Conservation (phyloP, 2,888 invertebrate species). For the Pseudeuparius sepicola region DNA sequence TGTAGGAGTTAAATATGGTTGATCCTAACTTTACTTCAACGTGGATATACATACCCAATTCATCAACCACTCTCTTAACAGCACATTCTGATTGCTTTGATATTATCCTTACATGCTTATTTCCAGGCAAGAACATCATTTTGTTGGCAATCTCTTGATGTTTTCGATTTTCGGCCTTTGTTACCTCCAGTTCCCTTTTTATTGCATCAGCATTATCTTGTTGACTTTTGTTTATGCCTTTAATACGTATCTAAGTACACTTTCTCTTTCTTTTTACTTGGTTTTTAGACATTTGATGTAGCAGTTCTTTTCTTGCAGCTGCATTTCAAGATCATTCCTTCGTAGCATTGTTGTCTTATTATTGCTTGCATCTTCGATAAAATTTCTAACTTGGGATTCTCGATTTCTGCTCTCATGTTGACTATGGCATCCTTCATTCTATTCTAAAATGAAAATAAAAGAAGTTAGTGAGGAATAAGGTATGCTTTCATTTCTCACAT, state of each 20-base stretch:
- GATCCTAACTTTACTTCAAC: too few relatives aligned
- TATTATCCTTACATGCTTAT: slow-evolving; percentile 32
- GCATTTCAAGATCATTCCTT: slow-evolving; percentile 24
- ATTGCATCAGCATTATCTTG: slow-evolving; percentile 22
- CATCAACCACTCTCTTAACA: slow-evolving; percentile 30
- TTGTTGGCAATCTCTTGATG: slow-evolving; percentile 26
- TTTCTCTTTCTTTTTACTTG: slow-evolving; percentile 12
- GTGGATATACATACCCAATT: too few relatives aligned
- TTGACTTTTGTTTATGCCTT: slow-evolving; percentile 13
- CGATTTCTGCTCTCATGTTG: slow-evolving; percentile 31
- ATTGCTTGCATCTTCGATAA: slow-evolving; percentile 29
- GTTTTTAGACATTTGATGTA: slow-evolving; percentile 22
- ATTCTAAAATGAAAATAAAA: slow-evolving; percentile 15
- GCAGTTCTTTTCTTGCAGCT: slow-evolving; percentile 22
- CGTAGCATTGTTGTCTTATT: slow-evolving; percentile 30
- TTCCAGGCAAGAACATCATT: slow-evolving; percentile 24
- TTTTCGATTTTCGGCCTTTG: slow-evolving; percentile 26
- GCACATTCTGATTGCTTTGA: slow-evolving; percentile 34
- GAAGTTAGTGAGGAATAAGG: neutral
- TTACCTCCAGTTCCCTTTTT: slow-evolving; percentile 24
- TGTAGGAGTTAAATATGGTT: too few relatives aligned
- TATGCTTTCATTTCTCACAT: slow-evolving; percentile 8
- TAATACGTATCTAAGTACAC: neutral
- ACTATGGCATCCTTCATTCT: slow-evolving; percentile 18
- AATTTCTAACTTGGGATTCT: slow-evolving; percentile 29